Base-by-base conservation (phyloP, 2,113 vertebrate genomes). In the Paramisgurnus dabryanus region DNA sequence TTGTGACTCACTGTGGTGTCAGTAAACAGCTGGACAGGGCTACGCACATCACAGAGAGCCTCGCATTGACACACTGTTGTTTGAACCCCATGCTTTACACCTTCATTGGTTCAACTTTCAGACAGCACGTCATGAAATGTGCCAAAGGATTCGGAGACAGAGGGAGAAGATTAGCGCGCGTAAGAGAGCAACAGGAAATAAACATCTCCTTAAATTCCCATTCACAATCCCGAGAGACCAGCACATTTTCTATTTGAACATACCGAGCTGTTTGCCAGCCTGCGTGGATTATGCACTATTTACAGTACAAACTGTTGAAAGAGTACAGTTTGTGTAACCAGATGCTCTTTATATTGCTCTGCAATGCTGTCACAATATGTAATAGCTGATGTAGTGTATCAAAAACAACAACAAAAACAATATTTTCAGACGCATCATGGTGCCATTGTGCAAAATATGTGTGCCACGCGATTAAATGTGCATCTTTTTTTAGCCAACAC, bases 51-150 rank as follows among this genome's bases (percentile, higher is more conserved):
- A 95, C 95, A 0, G 94, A 95, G 87, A 94, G 93, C 83, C 86
- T 98, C 0, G 97, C 97, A 0, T 86, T 98, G 66, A 95, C 90
- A 22, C 96, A 98, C 83, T 92, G 95, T 85, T 98, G 96, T 88
- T 91, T 99, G 75, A 99, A 98, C 89, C 97, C 97, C 0, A 70
- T 98, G 83, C 91, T 99, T 2, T 98, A 98, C 0, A 82, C 90
- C 70, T 96, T 96, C 3, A 84, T 97, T 80, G 96, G 97, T 0
- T 89, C 93, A 0, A 96, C 96, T 49, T 96, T 98, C 83, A 95
- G 92, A 90, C 93, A 86, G 85, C 91, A 92, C 1, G 49, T 97
- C 72, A 82, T 90, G 79, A 96, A 92, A 89, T 88, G 93, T 0
- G 93, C 91, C 68, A 98, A 98, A 86, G 91, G 4, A 68, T 82